These are phyloP conservation scores for Periophthalmodon schlosseri DNA, from an alignment of 2,113 vertebrate genomes.

Conservation along the genomic window DNA sequence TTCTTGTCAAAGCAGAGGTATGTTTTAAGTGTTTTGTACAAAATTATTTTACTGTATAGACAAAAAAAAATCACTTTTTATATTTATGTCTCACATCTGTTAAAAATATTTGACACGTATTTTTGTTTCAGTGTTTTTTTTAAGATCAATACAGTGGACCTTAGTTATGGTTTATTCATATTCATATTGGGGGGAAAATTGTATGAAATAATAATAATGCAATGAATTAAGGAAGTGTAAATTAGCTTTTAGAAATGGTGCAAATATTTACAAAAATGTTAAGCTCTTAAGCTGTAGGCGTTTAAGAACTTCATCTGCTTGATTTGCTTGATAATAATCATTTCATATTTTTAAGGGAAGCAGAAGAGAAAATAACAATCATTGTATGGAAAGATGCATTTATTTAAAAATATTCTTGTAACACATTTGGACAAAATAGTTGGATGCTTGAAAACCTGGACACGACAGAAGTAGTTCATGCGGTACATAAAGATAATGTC, in stretches of 20 bases:
- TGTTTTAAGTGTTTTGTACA: slow-evolving; percentile 63
- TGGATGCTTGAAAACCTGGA: slow-evolving; percentile 46
- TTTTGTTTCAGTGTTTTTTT: slow-evolving; percentile 16
- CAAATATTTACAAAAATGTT: background rate
- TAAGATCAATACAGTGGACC: background rate
- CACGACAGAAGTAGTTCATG: slow-evolving; percentile 60
- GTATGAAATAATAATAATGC: too few species aligned
- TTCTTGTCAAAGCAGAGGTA: slow-evolving; percentile 49
- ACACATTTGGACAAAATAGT: slow-evolving; percentile 59
- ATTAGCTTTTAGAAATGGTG: background rate
- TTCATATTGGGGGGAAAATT: too few species aligned
- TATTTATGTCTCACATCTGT: slow-evolving; percentile 64
- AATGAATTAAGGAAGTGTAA: background rate
- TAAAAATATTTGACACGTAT: slow-evolving; percentile 38
- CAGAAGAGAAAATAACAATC: background rate
- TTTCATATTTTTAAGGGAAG: background rate
- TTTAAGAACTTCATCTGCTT: background rate
- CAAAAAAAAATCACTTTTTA: slow-evolving; percentile 36
- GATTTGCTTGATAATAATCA: background rate
- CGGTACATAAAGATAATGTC: slow-evolving; percentile 53
- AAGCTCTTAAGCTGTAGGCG: too few species aligned
- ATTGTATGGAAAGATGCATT: slow-evolving; percentile 62
- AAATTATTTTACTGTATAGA: slow-evolving; percentile 61
- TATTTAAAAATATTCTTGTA: slow-evolving; percentile 74
- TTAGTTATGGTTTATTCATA: too few species aligned